Conservation (phyloP, 2,888 invertebrate species). For the Phragmatobia fuliginosa region DNA sequence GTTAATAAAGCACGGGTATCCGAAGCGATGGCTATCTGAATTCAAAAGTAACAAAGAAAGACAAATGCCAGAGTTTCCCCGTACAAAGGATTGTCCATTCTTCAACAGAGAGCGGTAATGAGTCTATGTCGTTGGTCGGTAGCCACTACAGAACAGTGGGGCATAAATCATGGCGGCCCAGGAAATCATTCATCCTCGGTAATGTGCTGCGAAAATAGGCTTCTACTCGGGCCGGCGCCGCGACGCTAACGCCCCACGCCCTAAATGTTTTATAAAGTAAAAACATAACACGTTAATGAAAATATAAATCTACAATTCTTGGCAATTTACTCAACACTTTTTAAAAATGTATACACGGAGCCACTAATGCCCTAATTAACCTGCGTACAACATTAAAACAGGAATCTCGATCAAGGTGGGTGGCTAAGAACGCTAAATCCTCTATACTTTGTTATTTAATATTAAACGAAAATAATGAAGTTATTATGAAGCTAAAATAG, state of each 20-base stretch:
- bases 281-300: conserved; percentile 73
- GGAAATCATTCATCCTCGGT: conserved; percentile 86
- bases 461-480: conserved; percentile 6
- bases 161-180: conserved; percentile 82
- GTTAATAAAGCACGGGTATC: conserved; percentile 54
- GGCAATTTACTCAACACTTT: conserved; percentile 46
- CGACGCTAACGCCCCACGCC: conserved; percentile 71
- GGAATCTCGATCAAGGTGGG: conserved; percentile 29
- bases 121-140: conserved; percentile 68
- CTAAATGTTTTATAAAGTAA: conserved; percentile 72
- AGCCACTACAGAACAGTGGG: conserved; percentile 59
- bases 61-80: conserved; percentile 76
- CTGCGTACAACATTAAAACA: conserved; percentile 17
- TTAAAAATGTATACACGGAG: conserved; percentile 36
- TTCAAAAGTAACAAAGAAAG: conserved; percentile 73
- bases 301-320: conserved; percentile 60
- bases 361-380: conserved; percentile 32
- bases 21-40: conserved; percentile 60
- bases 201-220: conserved; percentile 86
- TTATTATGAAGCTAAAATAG: conserved; percentile 9
- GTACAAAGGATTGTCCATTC: conserved; percentile 79
- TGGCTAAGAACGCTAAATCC: conserved; percentile 8
- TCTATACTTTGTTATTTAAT: conserved; percentile 7
- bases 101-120: conserved; percentile 71
- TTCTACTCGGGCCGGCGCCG: conserved; percentile 73